Percentiles rank a stretch among this genome's conserved stretches.
Evolutionary conservation across 2,797 vertebrate genomes (phyloP).

Genomic region (Taenioides sp.): DNA sequence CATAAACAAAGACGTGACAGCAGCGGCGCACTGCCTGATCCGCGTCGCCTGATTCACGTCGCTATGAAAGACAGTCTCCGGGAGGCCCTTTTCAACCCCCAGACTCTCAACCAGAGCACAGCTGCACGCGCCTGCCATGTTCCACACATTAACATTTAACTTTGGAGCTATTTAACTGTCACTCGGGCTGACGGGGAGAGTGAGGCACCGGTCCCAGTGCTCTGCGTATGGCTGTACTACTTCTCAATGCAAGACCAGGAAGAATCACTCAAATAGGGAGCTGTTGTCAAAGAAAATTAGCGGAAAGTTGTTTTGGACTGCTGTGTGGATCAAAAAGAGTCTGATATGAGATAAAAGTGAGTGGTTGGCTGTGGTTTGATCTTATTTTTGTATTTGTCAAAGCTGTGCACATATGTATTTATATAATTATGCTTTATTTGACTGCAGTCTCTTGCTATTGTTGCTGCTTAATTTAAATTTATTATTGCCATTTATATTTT

Average conservation of each 20-base stretch:
- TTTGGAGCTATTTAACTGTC: constrained; percentile 46
- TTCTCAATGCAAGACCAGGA: constrained; percentile 10
- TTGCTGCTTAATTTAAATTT: too few relatives aligned
- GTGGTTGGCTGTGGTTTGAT: neutral
- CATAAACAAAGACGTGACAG: constrained; percentile 50
- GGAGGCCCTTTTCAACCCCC: constrained; percentile 37
- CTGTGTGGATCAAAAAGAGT: constrained; percentile 8
- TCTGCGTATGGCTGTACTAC: constrained; percentile 10
- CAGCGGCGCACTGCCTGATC: constrained; percentile 31
- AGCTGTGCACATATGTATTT: neutral
- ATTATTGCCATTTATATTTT: too few relatives aligned
- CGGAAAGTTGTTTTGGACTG: constrained; percentile 3
- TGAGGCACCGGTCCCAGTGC: constrained; percentile 21
- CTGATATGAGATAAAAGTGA: constrained; percentile 7
- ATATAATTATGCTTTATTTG: too few relatives aligned
- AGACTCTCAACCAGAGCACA: constrained; percentile 31
- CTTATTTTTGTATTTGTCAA: neutral
- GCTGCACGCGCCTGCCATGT: constrained; percentile 33
- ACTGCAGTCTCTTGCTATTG: too few relatives aligned
- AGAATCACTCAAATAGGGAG: constrained; percentile 28
- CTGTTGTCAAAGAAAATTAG: constrained; percentile 29
- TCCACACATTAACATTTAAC: constrained; percentile 43
- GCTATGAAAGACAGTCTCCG: constrained; percentile 43
- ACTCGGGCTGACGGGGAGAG: constrained; percentile 39
- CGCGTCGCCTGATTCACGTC: constrained; percentile 20